Evolutionary conservation across 1,140 invertebrate genomes (phyloP).

Genomic region (Drosophila cardini): DNA sequence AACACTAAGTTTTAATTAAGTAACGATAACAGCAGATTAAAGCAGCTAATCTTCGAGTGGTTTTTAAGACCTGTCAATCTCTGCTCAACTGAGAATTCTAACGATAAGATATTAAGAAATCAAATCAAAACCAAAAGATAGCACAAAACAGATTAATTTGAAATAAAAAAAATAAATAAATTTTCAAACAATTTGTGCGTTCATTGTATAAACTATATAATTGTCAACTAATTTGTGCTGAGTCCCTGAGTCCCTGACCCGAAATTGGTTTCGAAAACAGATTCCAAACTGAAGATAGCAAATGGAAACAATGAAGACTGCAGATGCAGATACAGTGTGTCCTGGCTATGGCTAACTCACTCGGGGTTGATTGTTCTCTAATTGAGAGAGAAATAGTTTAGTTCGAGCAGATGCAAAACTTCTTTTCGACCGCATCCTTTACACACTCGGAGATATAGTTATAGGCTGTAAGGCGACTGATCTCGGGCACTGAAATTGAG

Average conservation of each 20-base stretch:
- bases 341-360: constrained; percentile 19
- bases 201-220: constrained; percentile 56
- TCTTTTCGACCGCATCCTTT: constrained; percentile 84
- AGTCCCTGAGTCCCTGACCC: constrained; percentile 11
- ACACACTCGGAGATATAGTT: constrained; percentile 85
- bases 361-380: constrained; percentile 24
- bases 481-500: constrained; percentile 70
- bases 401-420: constrained; percentile 85
- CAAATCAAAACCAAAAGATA: too few species aligned
- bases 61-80: too few species aligned
- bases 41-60: too few species aligned
- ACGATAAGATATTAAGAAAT: too few species aligned
- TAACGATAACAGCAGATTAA: too few species aligned
- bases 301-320: constrained; percentile 45
- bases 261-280: constrained; percentile 53
- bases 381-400: constrained; percentile 9
- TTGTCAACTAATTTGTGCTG: constrained; percentile 71
- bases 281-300: constrained; percentile 50
- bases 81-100: too few species aligned
- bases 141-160: too few species aligned
- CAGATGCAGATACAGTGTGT: constrained; percentile 30
- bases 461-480: constrained; percentile 88
- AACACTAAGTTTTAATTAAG: too few species aligned
- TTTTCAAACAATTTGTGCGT: not conserved
- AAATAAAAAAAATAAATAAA: too few species aligned